These are phyloP conservation scores for Sigmodon hispidus DNA, from an alignment of 2,113 vertebrate genomes.

Conservation along the genomic window DNA sequence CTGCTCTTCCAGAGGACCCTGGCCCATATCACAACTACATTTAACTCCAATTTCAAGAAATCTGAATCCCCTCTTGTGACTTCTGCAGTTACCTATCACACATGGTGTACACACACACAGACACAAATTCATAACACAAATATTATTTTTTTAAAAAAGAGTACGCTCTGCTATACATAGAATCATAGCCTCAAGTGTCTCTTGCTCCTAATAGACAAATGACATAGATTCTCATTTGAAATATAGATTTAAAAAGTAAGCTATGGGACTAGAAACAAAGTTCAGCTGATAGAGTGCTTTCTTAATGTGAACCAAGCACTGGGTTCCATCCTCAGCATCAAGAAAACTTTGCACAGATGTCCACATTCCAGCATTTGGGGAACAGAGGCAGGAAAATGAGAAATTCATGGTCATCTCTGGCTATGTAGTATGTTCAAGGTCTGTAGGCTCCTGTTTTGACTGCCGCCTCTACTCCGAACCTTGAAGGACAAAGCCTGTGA, in stretches of 20 bases:
- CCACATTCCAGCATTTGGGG: neutral
- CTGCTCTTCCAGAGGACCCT: too few relatives aligned
- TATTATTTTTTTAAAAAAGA: neutral
- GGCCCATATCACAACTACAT: too few relatives aligned
- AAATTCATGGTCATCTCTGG: neutral
- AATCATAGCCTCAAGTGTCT: neutral
- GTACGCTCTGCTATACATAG: neutral
- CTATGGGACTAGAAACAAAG: too few relatives aligned
- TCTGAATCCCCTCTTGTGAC: neutral
- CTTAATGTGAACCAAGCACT: too few relatives aligned
- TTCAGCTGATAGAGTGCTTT: neutral
- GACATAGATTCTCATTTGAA: neutral
- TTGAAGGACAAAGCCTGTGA: too few relatives aligned
- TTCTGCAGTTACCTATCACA: neutral
- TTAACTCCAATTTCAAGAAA: neutral
- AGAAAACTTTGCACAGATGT: neutral
- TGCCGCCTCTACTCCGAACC: too few relatives aligned
- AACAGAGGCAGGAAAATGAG: neutral
- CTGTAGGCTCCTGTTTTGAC: too few relatives aligned
- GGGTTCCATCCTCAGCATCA: neutral
- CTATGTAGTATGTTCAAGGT: neutral
- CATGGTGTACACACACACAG: neutral
- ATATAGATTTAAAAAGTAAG: neutral
- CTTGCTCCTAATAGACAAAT: too few relatives aligned
- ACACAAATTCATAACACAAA: neutral